Evolutionary conservation across 1,140 invertebrate genomes (phyloP).

Genomic region (Matsumurasca onukii): DNA sequence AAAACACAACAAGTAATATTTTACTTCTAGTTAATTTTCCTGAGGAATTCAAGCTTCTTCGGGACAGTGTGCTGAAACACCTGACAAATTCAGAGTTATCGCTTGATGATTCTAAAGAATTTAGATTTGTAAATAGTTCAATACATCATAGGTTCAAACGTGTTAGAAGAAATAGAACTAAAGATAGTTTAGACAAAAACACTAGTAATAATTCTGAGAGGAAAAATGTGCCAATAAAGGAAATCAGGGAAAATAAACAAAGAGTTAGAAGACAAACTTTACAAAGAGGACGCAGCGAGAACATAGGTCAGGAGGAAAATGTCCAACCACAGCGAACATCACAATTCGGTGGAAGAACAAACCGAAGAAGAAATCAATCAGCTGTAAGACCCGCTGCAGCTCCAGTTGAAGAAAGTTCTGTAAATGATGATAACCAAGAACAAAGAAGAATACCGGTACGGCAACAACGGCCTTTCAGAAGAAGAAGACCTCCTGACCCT

Average conservation of each 20-base stretch:
- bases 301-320: too few species aligned
- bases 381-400: too few species aligned
- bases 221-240: not conserved
- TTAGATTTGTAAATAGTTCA: slow-evolving; percentile 3
- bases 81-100: not conserved
- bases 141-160: slow-evolving; percentile 18
- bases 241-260: not conserved
- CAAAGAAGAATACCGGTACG: too few species aligned
- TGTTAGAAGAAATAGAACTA: not conserved
- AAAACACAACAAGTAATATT: slow-evolving; percentile 20
- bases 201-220: not conserved
- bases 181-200: not conserved
- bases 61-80: not conserved
- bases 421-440: too few species aligned
- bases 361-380: too few species aligned
- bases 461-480: too few species aligned
- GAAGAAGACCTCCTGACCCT: too few species aligned
- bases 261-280: too few species aligned
- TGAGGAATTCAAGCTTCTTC: slow-evolving; percentile 2
- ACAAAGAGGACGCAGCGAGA: too few species aligned
- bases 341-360: too few species aligned
- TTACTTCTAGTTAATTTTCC: not conserved
- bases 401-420: too few species aligned
- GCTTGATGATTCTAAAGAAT: not conserved
- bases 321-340: too few species aligned